These are phyloP conservation scores for Cecidostiba fungosa DNA, from an alignment of 2,888 invertebrate species.

Conservation along the genomic window DNA sequence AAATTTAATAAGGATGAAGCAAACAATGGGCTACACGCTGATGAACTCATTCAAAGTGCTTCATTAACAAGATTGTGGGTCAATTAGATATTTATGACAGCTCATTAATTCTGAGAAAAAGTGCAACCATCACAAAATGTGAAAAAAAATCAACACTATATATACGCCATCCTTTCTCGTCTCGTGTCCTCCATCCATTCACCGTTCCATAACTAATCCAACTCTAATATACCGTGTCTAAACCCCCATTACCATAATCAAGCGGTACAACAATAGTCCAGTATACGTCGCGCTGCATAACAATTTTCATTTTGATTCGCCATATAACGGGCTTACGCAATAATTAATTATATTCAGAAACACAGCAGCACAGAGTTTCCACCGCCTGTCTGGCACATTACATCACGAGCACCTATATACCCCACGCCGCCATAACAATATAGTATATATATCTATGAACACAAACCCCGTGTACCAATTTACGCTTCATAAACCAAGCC, in stretches of 20 bases:
- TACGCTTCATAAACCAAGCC: not conserved
- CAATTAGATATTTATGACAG: too few relatives aligned
- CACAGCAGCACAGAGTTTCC: not conserved
- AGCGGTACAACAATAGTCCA: constrained; percentile 1
- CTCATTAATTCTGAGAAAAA: too few relatives aligned
- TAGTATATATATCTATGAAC: not conserved
- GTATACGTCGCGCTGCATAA: constrained; percentile 5
- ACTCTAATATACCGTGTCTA: not conserved
- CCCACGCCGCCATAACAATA: not conserved
- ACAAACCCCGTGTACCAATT: constrained; percentile 19
- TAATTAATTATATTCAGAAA: constrained; percentile 8
- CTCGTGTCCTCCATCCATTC: not conserved
- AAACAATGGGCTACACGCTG: not conserved
- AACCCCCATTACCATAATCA: not conserved
- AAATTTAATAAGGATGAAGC: not conserved
- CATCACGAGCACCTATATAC: not conserved
- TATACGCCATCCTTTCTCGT: too few relatives aligned
- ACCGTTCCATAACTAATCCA: not conserved
- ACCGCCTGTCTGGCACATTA: not conserved
- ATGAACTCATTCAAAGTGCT: not conserved
- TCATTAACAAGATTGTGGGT: not conserved
- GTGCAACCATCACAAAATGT: not conserved
- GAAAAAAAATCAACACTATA: too few relatives aligned
- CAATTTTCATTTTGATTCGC: constrained; percentile 16
- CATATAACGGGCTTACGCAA: constrained; percentile 6